Evolutionary conservation across 2,888 invertebrate species (phyloP).

Genomic region (Monochamus alternatus): DNA sequence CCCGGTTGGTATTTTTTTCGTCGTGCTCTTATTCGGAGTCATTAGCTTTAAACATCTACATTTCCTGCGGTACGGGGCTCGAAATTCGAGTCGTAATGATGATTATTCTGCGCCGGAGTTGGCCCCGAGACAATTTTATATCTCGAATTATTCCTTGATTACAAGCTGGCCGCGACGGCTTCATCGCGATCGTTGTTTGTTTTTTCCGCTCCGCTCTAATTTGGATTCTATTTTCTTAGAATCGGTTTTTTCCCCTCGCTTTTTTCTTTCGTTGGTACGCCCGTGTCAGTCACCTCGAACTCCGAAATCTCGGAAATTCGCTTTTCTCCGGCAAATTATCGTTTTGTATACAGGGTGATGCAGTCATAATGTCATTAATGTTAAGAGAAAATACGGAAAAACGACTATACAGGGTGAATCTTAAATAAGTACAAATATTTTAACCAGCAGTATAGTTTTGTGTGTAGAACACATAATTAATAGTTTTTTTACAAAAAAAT

Average conservation of each 20-base stretch:
- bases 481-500: too few species aligned
- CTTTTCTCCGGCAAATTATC: too few species aligned
- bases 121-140: slow-evolving; percentile 14
- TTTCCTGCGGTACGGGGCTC: slow-evolving; percentile 54
- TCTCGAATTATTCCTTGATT: slow-evolving; percentile 24
- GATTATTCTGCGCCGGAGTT: slow-evolving; percentile 33
- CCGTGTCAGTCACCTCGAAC: too few species aligned
- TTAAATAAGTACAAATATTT: too few species aligned
- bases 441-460: too few species aligned
- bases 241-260: neutral
- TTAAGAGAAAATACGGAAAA: too few species aligned
- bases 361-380: too few species aligned
- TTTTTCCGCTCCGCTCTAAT: slow-evolving; percentile 1
- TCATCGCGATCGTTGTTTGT: slow-evolving; percentile 8
- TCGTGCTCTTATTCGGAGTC: slow-evolving; percentile 49
- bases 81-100: slow-evolving; percentile 45
- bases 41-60: slow-evolving; percentile 57
- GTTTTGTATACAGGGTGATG: too few species aligned
- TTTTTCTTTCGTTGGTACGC: too few species aligned
- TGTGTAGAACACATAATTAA: too few species aligned
- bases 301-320: too few species aligned
- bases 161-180: slow-evolving; percentile 4
- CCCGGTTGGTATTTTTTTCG: slow-evolving; percentile 39
- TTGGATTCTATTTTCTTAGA: neutral
- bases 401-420: too few species aligned